These are phyloP conservation scores for Turdus rufiventris DNA, from an alignment of 2,113 vertebrate species.

Conservation along the genomic window DNA sequence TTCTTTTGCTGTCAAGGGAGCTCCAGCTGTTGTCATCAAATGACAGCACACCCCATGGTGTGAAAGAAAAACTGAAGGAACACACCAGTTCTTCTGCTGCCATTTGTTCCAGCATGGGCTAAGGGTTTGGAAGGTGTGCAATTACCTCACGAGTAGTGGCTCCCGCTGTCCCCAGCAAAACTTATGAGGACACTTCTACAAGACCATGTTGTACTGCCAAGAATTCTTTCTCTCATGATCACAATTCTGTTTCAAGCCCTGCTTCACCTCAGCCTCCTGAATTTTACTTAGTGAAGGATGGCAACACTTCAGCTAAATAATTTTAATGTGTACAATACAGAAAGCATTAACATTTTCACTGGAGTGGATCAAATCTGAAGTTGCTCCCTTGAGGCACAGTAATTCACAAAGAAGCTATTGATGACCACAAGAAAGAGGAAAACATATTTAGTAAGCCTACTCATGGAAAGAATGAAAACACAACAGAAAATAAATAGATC, in stretches of 20 bases:
- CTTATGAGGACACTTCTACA: background rate
- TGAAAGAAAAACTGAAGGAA: background rate
- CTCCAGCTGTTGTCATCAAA: background rate
- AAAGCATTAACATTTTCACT: background rate
- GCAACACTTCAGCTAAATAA: background rate
- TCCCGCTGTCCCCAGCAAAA: background rate
- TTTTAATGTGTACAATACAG: background rate
- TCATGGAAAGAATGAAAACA: background rate
- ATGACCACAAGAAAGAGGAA: background rate
- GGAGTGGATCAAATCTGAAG: background rate
- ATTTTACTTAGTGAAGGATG: background rate
- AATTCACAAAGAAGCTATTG: background rate
- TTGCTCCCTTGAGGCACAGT: background rate
- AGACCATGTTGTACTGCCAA: background rate
- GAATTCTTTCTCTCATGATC: background rate
- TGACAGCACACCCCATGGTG: background rate
- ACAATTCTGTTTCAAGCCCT: background rate
- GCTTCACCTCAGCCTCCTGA: background rate
- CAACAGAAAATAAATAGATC: background rate
- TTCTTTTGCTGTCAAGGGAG: background rate
- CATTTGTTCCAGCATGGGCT: background rate
- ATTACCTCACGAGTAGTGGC: background rate
- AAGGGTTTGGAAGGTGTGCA: background rate
- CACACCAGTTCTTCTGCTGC: background rate
- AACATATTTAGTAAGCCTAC: background rate